Conservation (phyloP, 2,113 vertebrate species). For the Echinops telfairi region DNA sequence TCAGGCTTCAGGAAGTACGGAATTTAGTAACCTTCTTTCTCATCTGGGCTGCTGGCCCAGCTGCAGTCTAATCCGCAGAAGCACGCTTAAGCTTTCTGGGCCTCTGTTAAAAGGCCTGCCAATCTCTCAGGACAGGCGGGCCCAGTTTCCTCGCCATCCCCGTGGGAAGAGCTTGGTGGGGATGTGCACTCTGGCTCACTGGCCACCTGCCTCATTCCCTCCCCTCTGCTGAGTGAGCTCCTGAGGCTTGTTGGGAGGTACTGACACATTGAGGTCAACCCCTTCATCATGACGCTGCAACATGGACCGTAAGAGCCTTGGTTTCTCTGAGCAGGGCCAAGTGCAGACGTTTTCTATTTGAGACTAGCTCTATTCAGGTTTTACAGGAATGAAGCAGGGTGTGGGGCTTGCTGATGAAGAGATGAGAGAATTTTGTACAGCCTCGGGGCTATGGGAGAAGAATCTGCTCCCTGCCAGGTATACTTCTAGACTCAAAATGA, state of each 20-base stretch:
- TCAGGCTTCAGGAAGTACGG: background rate
- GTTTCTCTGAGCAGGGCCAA: background rate
- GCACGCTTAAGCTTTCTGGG: slow-evolving; percentile 1
- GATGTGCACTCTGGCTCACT: background rate
- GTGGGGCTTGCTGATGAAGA: rapidly evolving
- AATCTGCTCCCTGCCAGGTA: background rate
- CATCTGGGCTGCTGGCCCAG: background rate
- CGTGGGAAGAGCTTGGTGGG: rapidly evolving
- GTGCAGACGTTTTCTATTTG: background rate
- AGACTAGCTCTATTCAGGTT: background rate
- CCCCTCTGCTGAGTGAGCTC: background rate
- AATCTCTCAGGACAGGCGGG: background rate
- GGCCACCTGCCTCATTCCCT: rapidly evolving
- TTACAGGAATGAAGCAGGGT: too few species aligned
- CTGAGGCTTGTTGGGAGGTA: too few species aligned
- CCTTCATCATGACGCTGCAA: background rate
- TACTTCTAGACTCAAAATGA: rapidly evolving
- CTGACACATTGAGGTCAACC: background rate
- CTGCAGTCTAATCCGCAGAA: background rate
- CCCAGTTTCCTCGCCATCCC: rapidly evolving
- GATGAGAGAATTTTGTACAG: background rate
- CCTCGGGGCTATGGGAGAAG: background rate
- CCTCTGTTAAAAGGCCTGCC: slow-evolving; percentile 34
- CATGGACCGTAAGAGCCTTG: rapidly evolving
- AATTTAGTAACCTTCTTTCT: background rate